Conservation (phyloP, 2,797 vertebrate genomes). For the Poeciliopsis infans region DNA sequence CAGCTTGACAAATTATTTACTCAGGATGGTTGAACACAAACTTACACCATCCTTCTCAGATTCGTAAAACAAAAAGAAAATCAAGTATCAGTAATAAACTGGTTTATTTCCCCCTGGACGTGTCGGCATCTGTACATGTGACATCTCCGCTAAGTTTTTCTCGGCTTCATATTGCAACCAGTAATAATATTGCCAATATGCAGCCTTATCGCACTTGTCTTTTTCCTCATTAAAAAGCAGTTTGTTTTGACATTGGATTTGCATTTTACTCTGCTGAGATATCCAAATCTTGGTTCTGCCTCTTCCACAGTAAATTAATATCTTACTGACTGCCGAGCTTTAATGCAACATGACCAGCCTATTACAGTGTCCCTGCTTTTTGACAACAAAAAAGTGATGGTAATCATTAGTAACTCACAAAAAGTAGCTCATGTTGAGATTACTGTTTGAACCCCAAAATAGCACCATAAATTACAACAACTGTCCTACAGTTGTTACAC, state of each 20-base stretch:
- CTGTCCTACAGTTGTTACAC: not conserved
- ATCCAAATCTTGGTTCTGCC: not conserved
- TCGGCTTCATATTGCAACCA: slow-evolving; percentile 4
- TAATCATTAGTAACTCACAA: slow-evolving; percentile 9
- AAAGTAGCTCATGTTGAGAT: not conserved
- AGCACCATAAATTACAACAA: not conserved
- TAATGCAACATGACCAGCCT: slow-evolving; percentile 3
- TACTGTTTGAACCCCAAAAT: not conserved
- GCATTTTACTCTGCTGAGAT: slow-evolving; percentile 7
- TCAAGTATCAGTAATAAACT: not conserved
- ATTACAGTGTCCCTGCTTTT: not conserved
- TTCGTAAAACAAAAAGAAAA: not conserved
- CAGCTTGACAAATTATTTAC: not conserved
- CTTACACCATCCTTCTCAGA: not conserved
- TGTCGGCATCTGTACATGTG: slow-evolving; percentile 1
- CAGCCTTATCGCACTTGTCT: slow-evolving; percentile 8
- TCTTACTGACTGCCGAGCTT: not conserved
- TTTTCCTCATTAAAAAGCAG: not conserved
- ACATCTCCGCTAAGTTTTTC: not conserved
- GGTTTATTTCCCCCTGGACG: slow-evolving; percentile 2
- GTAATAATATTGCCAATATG: not conserved
- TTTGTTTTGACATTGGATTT: not conserved
- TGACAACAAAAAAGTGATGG: not conserved
- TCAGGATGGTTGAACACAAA: not conserved
- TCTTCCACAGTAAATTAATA: not conserved